A percentile compares a stretch with the other conserved stretches of the same genome.
These are phyloP conservation scores for Mormyrops boulengeri DNA, from an alignment of 2,797 vertebrate genomes.

Conservation along the genomic window DNA sequence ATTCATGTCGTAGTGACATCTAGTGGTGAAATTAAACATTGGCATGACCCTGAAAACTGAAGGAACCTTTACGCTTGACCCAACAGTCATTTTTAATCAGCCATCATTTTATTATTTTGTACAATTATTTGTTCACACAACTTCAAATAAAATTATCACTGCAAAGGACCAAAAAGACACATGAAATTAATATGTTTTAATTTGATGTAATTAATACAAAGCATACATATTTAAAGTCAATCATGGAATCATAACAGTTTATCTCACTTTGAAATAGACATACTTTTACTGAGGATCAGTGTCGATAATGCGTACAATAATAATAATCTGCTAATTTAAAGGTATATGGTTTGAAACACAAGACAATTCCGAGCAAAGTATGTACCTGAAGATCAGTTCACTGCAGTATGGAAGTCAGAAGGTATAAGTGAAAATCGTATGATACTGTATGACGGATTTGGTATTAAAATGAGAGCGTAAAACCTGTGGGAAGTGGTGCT, in stretches of 20 bases:
- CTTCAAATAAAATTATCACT: not conserved
- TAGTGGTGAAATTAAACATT: constrained; percentile 20
- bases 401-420: not conserved
- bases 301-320: not conserved
- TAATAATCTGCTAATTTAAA: not conserved
- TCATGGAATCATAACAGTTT: not conserved
- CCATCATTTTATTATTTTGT: not conserved
- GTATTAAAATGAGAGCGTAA: not conserved
- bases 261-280: not conserved
- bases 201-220: not conserved
- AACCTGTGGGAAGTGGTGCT: not conserved
- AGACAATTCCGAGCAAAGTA: not conserved
- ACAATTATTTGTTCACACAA: not conserved
- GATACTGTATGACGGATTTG: not conserved
- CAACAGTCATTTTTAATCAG: not conserved
- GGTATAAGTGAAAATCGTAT: not conserved
- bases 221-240: not conserved
- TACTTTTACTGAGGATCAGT: not conserved
- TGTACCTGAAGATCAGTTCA: not conserved
- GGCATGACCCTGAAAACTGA: not conserved
- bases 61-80: not conserved
- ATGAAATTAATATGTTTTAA: not conserved
- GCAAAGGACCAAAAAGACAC: not conserved
- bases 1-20: constrained; percentile 26
- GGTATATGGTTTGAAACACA: not conserved